Evolutionary conservation across 2,888 invertebrate species (phyloP).

Genomic region (Noctua janthe): DNA sequence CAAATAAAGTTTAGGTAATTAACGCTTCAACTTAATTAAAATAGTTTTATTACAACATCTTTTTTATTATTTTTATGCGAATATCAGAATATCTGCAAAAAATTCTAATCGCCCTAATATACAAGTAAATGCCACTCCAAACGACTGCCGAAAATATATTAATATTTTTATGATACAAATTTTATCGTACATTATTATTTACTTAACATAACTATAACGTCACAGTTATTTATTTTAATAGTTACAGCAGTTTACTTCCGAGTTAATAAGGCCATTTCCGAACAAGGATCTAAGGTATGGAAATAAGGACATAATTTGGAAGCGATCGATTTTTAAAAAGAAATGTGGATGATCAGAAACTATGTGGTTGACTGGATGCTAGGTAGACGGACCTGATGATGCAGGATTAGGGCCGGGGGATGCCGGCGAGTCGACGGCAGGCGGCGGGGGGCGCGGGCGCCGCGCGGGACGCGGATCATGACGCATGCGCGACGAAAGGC

Average conservation of each 20-base stretch:
- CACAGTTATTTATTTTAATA: conserved; percentile 36
- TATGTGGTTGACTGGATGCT: background rate
- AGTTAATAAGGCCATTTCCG: conserved; percentile 51
- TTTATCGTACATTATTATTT: conserved; percentile 16
- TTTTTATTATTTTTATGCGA: background rate
- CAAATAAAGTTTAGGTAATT: background rate
- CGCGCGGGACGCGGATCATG: conserved; percentile 84
- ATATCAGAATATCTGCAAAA: background rate
- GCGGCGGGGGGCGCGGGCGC: conserved; percentile 68
- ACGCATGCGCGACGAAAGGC: conserved; percentile 92
- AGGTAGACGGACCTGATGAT: conserved; percentile 49
- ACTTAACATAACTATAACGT: conserved; percentile 23
- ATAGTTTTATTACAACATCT: background rate
- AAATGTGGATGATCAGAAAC: background rate
- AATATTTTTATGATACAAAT: conserved; percentile 7
- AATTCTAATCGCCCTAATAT: conserved; percentile 3
- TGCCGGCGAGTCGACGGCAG: conserved; percentile 44
- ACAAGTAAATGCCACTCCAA: conserved; percentile 1
- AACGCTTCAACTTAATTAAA: background rate
- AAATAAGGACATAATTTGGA: background rate
- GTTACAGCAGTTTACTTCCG: conserved; percentile 50
- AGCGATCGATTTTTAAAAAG: background rate
- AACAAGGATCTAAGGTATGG: conserved; percentile 37
- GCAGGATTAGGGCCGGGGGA: conserved; percentile 55
- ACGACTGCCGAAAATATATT: conserved; percentile 1